These are phyloP conservation scores for Euwallacea similis DNA, from an alignment of 1,140 invertebrate genomes.

Conservation along the genomic window DNA sequence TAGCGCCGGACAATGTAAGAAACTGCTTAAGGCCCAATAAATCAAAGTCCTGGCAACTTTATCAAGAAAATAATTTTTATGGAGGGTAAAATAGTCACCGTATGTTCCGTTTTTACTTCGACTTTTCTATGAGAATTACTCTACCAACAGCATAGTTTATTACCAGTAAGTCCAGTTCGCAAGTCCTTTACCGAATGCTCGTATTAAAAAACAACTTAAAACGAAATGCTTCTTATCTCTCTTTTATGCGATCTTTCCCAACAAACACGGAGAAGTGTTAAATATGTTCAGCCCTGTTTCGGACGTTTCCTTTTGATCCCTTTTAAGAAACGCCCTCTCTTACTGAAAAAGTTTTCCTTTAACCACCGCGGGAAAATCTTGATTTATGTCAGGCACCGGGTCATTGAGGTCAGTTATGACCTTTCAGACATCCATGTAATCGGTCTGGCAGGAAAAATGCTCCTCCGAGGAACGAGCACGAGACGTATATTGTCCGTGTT, in stretches of 20 bases:
- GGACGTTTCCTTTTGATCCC: not conserved
- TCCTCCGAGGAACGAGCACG: not conserved
- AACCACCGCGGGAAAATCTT: not conserved
- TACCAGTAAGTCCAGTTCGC: too few species aligned
- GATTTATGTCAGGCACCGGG: not conserved
- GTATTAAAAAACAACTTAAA: not conserved
- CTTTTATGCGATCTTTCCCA: not conserved
- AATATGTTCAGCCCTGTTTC: conserved; percentile 10
- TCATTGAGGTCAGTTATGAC: not conserved
- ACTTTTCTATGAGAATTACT: too few species aligned
- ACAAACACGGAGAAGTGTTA: conserved; percentile 1
- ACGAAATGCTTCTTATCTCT: not conserved
- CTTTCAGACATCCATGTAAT: too few species aligned
- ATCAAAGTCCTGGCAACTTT: too few species aligned
- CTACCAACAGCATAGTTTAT: too few species aligned
- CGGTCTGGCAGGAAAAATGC: not conserved
- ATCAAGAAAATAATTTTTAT: too few species aligned
- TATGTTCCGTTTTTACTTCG: too few species aligned
- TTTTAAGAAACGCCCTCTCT: not conserved
- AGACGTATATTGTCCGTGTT: not conserved
- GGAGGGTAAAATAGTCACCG: too few species aligned
- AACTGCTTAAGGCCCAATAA: too few species aligned
- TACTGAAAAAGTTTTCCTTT: too few species aligned
- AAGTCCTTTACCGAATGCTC: too few species aligned
- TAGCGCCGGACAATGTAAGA: too few species aligned